Evolutionary conservation across 1,140 invertebrate genomes (phyloP), one percentile per base, ranked within the genome.

Genomic region (Aphelinus atriplicis): DNA sequence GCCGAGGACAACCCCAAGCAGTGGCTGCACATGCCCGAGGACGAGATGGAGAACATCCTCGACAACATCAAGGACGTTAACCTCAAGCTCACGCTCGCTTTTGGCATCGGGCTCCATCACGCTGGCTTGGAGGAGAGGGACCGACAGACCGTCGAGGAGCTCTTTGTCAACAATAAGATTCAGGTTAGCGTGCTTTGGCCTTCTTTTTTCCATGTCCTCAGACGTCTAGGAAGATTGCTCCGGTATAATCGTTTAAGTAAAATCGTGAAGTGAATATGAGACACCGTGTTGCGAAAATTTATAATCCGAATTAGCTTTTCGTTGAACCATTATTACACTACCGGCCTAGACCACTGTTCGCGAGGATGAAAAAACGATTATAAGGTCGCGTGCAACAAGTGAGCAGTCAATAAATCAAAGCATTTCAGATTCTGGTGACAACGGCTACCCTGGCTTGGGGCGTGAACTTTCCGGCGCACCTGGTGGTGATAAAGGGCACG

Each of bases 401-500:
- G 26, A 26, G 26, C 26, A 26, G 26, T 26, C 26, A 26, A 26
- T 26, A 26, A 26, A 26, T 26, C 26, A 26, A 26, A 26, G 26
- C 26, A 26, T 77, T 80, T 72, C 78, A 95, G 94, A 91, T 99
- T n/a, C 88, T 99, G 26, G 95, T 99, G 75, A 96, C 98, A 50
- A 99, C 98, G 1, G 95, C 97, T 5, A 99, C 98, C 0, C 86
- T 99, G 48, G 98, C 98, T 1, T 99, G 98, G 98, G 98, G 98
- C 64, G 97, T 99, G 0, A 99, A 99, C 88, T 96, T 99, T 80
- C 98, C 98, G 2, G 98, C 98, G 43, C 95, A 97, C 88, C 86
- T 97, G 42, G 96, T 97, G 0, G 90, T 94, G 1, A 90, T 93
- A 47, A 91, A 91, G 80, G 96, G 96, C 63, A 99, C 98, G 1